Base-by-base conservation (phyloP, 2,888 invertebrate species). In the Parapristionchus giblindavisi region DNA sequence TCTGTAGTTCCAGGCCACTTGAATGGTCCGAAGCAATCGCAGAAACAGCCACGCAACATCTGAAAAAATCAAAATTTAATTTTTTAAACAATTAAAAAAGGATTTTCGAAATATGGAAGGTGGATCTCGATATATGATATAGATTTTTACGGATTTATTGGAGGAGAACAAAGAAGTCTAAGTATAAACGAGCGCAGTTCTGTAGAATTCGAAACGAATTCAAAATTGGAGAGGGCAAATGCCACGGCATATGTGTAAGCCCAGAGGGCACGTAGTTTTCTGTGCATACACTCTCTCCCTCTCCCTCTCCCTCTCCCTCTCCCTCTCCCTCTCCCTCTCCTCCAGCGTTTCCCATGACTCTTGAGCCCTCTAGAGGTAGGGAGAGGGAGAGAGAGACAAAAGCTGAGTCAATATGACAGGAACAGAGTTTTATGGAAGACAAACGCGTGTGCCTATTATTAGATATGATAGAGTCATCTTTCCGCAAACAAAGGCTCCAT, bases 21-120 rank as follows among this genome's bases (percentile, higher is more conserved):
- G 56, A 78, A 75, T 0, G 80, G 80, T 3, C 83, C 83, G 68
- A 83, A 81, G 58, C 81, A 81, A 66, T 83, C 83, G 74, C 83
- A 83, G 76, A 80, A 82, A 66, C 81, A 80, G 32, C 82, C 81
- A 56, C 78, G 78, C 24, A 82, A 75, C 81, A 82, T 83, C 82
- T 82, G 78, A 56, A 80, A 77, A 14, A 11, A 56, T 56, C 32
- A 56, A 56, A 14, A 8, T 5, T 2, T 24, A 51, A n/a, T 51
- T 24, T 51, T 21, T n/a, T 6, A 21, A 24, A 51, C 24, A 51
- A 51, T 21, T 3, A 24, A 6, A 51, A 4, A 11, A 3, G 3
- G n/a, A 14, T 14, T n/a, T 3, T 51, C n/a, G 24, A 14, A 3
- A 51, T 4, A 51, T 14, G 17, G 51, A 11, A n/a, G n/a, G n/a